Base-by-base conservation (phyloP, 2,113 vertebrate species). In the Onychorhynchus coronatus region DNA sequence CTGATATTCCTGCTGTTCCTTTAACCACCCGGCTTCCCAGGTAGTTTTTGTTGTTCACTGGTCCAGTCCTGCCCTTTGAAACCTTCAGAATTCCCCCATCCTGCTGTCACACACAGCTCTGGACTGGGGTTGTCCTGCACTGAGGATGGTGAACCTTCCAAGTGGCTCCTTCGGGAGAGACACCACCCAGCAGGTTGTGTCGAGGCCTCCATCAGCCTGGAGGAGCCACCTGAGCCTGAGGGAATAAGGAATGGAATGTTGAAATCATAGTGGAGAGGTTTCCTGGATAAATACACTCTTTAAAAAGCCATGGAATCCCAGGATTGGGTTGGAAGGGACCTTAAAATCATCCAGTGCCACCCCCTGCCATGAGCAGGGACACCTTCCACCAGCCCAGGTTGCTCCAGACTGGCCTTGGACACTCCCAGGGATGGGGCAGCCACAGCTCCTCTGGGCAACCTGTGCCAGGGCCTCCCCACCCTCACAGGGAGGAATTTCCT, bases 381-480 rank as follows among this genome's bases (percentile, higher is more conserved):
- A 33, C 14, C 6, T 88, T 0, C 58, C 44, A 4, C 8, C 5
- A 0, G 2, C 44, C 59, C 68, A 66, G 59, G 30, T 0, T 4
- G 9, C 31, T 58, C 58, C 50, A 52, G 14, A 10, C 41, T 10
- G 50, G 50, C 25, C 44, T 44, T 44, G 68, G 52, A 0, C 44
- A 37, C 9, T 67, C 0, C 37, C 68, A 66, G 61, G 28, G 68
- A 28, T 74, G 68, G 27, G 2, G 15, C 50, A 80, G 21, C 75
- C 75, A 0, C 35, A 37, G 59, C 62, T 61, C 0, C 20, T 66
- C 61, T 46, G 87, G 50, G 53, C 41, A 82, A 31, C 8, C 77
- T 28, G 18, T 20, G 14, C 44, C 77, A 65, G 58, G 3, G 8
- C 65, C 25, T 71, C 11, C 13, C 13, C 21, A 27, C 25, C 10